Base-by-base conservation (phyloP, 2,113 vertebrate species). In the Xenopus borealis region DNA sequence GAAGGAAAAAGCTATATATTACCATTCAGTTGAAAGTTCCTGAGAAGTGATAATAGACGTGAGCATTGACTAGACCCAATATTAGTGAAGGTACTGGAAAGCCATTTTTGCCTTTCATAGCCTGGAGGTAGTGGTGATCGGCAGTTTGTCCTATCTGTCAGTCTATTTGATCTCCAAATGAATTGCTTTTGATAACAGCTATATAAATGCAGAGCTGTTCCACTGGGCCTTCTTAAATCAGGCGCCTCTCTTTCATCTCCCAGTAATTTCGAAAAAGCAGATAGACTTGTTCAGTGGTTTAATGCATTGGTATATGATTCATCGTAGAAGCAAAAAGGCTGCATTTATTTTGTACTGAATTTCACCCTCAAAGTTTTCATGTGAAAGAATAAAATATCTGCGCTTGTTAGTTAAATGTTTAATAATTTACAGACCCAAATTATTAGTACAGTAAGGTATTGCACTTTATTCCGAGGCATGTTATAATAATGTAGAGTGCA, bases 121-220 rank as follows among this genome's bases (percentile, higher is more conserved):
- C 93, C 92, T 79, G 84, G 85, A 92, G 92, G 91, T 90, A 89
- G 81, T 80, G 85, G 89, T 88, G 89, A 91, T 90, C 87, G 86
- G 88, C 87, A 86, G 91, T 91, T 89, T 91, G 90, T 92, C 90
- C 91, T 92, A 90, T 91, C 92, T 92, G 92, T 92, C 91, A 92
- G 90, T 91, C 91, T 93, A 92, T 94, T 94, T 93, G 91, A 94
- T 92, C 92, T 92, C 89, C 90, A 92, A 93, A 94, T 94, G 92
- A 94, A 92, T 93, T 93, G 91, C 92, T 91, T 93, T 92, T 93
- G 92, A 94, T 93, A 94, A 91, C 89, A 91, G 90, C 89, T 91
- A 90, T 93, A 91, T 92, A 92, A 92, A 92, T 92, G 91, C 91
- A 91, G 89, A 90, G 88, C 85, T 81, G 88, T 90, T 92, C 91